Evolutionary conservation across 2,888 invertebrate species (phyloP).

Genomic region (Tenthredo amoena): DNA sequence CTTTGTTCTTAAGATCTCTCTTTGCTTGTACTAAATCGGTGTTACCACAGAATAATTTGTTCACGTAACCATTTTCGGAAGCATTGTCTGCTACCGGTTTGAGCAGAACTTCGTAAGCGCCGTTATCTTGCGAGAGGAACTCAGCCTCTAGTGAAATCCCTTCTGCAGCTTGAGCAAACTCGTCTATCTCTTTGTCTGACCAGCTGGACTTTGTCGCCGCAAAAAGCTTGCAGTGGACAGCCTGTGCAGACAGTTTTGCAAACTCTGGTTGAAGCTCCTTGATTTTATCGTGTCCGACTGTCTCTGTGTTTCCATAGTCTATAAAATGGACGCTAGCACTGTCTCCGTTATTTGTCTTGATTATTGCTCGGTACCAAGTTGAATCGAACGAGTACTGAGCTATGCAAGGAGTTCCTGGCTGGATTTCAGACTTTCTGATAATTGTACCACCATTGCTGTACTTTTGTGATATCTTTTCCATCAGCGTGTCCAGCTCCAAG

Average conservation of each 20-base stretch:
- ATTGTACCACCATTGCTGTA: constrained; percentile 68
- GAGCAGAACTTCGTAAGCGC: constrained; percentile 68
- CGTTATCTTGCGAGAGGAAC: constrained; percentile 67
- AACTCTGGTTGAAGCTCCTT: constrained; percentile 74
- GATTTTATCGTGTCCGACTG: constrained; percentile 78
- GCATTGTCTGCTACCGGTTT: constrained; percentile 61
- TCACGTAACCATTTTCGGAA: constrained; percentile 63
- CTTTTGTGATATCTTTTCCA: constrained; percentile 66
- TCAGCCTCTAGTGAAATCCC: constrained; percentile 69
- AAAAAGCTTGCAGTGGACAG: constrained; percentile 74
- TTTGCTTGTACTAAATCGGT: constrained; percentile 66
- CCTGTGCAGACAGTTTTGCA: constrained; percentile 72
- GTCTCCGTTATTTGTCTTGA: constrained; percentile 78
- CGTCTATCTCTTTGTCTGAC: constrained; percentile 60
- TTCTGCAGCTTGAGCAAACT: constrained; percentile 63
- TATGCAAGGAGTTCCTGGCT: constrained; percentile 67
- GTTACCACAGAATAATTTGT: constrained; percentile 65
- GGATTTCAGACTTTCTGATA: constrained; percentile 61
- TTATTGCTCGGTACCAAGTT: constrained; percentile 85
- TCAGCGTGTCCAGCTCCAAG: constrained; percentile 66
- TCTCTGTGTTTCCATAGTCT: constrained; percentile 88
- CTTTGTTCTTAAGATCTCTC: constrained; percentile 57
- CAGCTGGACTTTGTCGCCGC: constrained; percentile 64
- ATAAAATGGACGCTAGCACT: constrained; percentile 82
- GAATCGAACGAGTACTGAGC: constrained; percentile 79